phyloP scores from a whole-genome alignment of 2,797 vertebrate genomes.

The Myripristis jacobus region DNA sequence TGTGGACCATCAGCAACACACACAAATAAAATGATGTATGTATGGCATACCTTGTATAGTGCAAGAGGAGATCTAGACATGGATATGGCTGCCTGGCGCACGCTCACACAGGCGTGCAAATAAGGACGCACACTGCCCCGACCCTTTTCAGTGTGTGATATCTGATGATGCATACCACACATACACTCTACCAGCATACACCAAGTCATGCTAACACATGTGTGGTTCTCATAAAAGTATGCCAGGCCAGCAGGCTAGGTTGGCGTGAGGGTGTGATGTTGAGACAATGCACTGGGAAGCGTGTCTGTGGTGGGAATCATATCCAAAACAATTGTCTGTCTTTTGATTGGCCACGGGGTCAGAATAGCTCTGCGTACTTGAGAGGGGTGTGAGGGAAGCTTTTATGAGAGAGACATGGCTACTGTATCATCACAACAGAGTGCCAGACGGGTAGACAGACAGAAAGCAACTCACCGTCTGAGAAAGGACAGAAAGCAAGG shows the following conservation, averaged over 20 bases:
- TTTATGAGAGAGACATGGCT: constrained; percentile 72
- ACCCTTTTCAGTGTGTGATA: constrained; percentile 21
- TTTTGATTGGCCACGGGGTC: constrained; percentile 46
- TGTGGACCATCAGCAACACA: constrained; percentile 23
- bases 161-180: constrained; percentile 67
- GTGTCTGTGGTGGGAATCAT: not conserved
- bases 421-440: constrained; percentile 67
- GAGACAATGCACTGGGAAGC: not conserved
- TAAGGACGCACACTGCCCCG: constrained; percentile 22
- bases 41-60: constrained; percentile 36
- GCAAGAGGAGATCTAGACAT: constrained; percentile 22
- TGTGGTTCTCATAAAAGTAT: constrained; percentile 71
- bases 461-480: constrained; percentile 82
- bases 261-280: not conserved
- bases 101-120: constrained; percentile 39
- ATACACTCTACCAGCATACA: constrained; percentile 61
- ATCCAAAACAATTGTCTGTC: constrained; percentile 6
- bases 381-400: constrained; percentile 48
- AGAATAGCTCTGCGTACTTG: constrained; percentile 39
- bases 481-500: constrained; percentile 77
- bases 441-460: constrained; percentile 58
- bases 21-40: constrained; percentile 33
- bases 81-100: constrained; percentile 39
- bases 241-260: constrained; percentile 23
- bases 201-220: constrained; percentile 75